Percentiles rank a stretch among this genome's conserved stretches.
These are phyloP conservation scores for Auanema sp. DNA, from an alignment of 2,888 invertebrate genomes.

Conservation along the genomic window DNA sequence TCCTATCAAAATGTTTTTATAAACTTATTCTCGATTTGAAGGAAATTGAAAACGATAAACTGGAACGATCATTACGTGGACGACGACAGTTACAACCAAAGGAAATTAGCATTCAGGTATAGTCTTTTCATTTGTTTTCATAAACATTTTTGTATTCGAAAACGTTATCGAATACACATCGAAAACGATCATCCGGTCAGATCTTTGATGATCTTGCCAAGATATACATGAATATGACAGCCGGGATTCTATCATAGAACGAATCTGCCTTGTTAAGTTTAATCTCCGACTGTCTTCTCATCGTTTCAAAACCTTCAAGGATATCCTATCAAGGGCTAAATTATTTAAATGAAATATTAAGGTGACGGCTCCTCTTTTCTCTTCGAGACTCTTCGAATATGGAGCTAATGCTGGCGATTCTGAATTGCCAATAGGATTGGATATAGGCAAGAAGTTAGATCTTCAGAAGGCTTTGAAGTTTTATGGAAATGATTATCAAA, in stretches of 20 bases:
- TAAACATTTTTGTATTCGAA: neutral
- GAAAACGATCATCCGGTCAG: no score
- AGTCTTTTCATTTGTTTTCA: slow-evolving; percentile 7
- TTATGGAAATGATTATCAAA: slow-evolving; percentile 52
- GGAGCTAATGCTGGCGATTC: slow-evolving; percentile 54
- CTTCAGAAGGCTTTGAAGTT: slow-evolving; percentile 53
- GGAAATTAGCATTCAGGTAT: slow-evolving; percentile 59
- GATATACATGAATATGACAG: neutral
- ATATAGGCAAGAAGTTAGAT: slow-evolving; percentile 53
- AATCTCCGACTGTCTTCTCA: neutral
- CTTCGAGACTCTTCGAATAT: slow-evolving; percentile 62
- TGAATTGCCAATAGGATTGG: slow-evolving; percentile 54
- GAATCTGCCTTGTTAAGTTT: neutral
- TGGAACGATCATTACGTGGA: slow-evolving; percentile 27
- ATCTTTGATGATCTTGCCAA: no score
- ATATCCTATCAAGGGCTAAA: neutral
- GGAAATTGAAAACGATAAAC: slow-evolving; percentile 37
- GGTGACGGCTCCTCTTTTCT: slow-evolving; percentile 64
- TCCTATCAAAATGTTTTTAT: neutral
- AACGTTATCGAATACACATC: neutral
- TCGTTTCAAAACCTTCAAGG: neutral
- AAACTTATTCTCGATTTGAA: slow-evolving; percentile 28
- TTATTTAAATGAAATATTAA: slow-evolving; percentile 25
- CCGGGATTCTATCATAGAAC: neutral
- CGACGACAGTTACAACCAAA: slow-evolving; percentile 54